A percentile compares a stretch with the other conserved stretches of the same genome.
phyloP scores from a whole-genome alignment of 1,140 invertebrate species.

The Cheumatopsyche charites region DNA sequence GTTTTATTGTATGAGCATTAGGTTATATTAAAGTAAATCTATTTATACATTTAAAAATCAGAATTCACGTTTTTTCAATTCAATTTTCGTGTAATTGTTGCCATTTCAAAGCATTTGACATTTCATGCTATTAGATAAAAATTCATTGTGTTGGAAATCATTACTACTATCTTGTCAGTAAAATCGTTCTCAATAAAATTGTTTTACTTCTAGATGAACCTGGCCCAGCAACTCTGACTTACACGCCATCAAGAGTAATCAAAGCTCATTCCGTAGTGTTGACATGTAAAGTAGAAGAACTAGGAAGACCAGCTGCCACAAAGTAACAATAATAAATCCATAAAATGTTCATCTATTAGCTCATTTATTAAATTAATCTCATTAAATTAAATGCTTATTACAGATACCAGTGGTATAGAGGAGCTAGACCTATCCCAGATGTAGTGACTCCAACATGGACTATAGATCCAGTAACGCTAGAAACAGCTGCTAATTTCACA shows the following conservation, averaged over 20 bases:
- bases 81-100: too few relatives aligned
- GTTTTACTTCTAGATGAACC: slow-evolving; percentile 75
- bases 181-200: too few relatives aligned
- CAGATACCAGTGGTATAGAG: slow-evolving; percentile 80
- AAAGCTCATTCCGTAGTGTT: slow-evolving; percentile 80
- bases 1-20: too few relatives aligned
- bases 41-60: too few relatives aligned
- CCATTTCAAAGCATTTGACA: too few relatives aligned
- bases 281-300: slow-evolving; percentile 80
- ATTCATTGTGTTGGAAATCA: too few relatives aligned
- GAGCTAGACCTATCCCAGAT: slow-evolving; percentile 72
- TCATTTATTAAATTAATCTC: too few relatives aligned
- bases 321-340: slow-evolving; percentile 50
- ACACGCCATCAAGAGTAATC: slow-evolving; percentile 75
- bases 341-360: slow-evolving; percentile 10
- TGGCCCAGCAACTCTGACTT: slow-evolving; percentile 72
- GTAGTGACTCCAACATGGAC: slow-evolving; percentile 75
- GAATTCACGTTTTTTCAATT: too few relatives aligned
- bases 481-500: slow-evolving; percentile 84
- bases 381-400: not conserved
- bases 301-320: slow-evolving; percentile 76
- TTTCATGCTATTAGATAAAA: too few relatives aligned
- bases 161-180: too few relatives aligned
- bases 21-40: too few relatives aligned
- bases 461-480: slow-evolving; percentile 79